Conservation (phyloP, 2,888 invertebrate genomes). For the Amphiduros pacificus region DNA sequence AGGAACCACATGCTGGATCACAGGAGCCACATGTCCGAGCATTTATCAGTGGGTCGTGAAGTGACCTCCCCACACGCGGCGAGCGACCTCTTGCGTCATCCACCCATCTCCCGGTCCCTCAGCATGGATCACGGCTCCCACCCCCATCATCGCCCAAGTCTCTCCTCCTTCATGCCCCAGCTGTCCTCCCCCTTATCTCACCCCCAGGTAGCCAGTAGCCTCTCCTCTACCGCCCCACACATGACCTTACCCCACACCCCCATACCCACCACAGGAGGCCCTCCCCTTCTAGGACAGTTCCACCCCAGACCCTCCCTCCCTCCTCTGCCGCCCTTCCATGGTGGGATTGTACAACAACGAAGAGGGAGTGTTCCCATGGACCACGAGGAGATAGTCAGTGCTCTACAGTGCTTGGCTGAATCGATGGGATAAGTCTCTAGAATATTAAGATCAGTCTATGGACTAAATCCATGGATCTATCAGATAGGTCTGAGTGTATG, state of each 20-base stretch:
- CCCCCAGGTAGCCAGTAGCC: too few species aligned
- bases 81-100: not conserved
- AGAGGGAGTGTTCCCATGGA: not conserved
- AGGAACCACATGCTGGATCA: not conserved
- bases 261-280: not conserved
- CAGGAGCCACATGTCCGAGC: not conserved
- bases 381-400: slow-evolving; percentile 10
- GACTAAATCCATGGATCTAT: too few species aligned
- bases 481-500: too few species aligned
- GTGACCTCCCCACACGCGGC: not conserved
- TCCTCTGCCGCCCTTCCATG: not conserved
- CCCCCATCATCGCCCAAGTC: not conserved
- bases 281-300: not conserved
- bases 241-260: not conserved
- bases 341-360: too few species aligned
- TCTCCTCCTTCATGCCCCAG: not conserved
- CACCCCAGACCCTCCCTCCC: not conserved
- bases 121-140: not conserved
- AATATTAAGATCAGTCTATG: too few species aligned
- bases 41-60: not conserved
- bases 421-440: too few species aligned
- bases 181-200: not conserved
- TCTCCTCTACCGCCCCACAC: too few species aligned
- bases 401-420: slow-evolving; percentile 11
- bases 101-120: not conserved